Percentiles rank a stretch among this genome's conserved stretches.
Conservation (phyloP, 2,888 invertebrate species). For the Augochlorella aurata region DNA sequence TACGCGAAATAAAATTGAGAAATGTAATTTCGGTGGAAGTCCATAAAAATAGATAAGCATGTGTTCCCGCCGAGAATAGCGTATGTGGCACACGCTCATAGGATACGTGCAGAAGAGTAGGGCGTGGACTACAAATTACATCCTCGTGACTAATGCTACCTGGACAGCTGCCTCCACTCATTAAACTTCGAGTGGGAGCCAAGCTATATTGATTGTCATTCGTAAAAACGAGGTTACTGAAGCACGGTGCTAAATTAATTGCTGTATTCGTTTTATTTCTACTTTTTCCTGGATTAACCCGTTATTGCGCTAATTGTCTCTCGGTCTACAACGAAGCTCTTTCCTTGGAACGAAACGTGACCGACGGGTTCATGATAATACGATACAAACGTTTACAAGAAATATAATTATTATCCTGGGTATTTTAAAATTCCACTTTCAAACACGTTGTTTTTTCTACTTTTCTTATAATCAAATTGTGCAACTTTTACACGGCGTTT, state of each 20-base stretch:
- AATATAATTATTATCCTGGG: neutral
- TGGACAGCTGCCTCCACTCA: conserved; percentile 49
- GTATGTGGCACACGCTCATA: neutral
- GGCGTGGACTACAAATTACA: conserved; percentile 37
- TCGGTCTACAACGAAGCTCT: neutral
- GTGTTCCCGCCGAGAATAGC: neutral
- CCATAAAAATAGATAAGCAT: neutral
- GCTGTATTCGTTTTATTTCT: neutral
- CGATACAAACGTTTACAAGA: neutral
- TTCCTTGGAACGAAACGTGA: neutral
- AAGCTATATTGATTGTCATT: conserved; percentile 45
- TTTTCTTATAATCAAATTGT: too few species aligned
- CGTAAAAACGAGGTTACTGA: conserved; percentile 30
- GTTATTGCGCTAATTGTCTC: neutral
- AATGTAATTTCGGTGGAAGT: neutral
- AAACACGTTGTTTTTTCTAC: too few species aligned
- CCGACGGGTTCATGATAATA: neutral
- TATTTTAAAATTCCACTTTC: neutral
- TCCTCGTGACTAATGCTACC: conserved; percentile 46
- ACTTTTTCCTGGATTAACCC: neutral
- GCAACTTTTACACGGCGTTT: too few species aligned
- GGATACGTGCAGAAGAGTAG: neutral
- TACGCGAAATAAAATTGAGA: neutral
- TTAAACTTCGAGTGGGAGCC: conserved; percentile 30
- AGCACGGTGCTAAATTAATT: neutral